Conservation (phyloP, 2,888 invertebrate species). For the Caenorhabditis angaria region DNA sequence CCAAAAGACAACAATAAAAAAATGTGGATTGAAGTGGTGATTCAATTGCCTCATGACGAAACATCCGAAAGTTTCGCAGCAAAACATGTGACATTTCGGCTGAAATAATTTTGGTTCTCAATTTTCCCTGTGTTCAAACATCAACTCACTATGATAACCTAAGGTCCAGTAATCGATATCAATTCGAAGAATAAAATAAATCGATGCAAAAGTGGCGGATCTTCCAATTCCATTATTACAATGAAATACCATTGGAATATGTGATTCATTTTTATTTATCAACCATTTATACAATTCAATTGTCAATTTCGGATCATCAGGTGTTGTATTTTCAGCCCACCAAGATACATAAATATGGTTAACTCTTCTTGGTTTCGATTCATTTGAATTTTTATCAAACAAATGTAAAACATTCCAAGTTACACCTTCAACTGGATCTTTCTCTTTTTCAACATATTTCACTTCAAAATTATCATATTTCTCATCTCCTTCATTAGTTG, state of each 20-base stretch:
- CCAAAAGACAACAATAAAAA: too few relatives aligned
- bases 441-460: background rate
- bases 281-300: background rate
- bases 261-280: background rate
- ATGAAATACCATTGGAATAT: background rate
- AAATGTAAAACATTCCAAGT: background rate
- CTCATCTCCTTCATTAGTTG: background rate
- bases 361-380: too few relatives aligned
- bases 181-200: too few relatives aligned
- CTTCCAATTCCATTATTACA: background rate
- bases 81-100: too few relatives aligned
- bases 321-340: background rate
- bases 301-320: background rate
- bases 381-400: background rate
- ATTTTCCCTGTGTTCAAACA: background rate
- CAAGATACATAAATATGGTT: background rate
- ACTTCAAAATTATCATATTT: background rate
- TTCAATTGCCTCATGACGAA: too few relatives aligned
- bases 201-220: background rate
- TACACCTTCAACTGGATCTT: background rate
- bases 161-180: background rate
- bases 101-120: too few relatives aligned
- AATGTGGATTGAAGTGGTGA: too few relatives aligned
- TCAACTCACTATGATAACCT: background rate
- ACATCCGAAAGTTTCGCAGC: too few relatives aligned